Percentiles rank a stretch among this genome's conserved stretches.
phyloP scores from a whole-genome alignment of 2,888 invertebrate genomes.

The Agrotis clavis region DNA sequence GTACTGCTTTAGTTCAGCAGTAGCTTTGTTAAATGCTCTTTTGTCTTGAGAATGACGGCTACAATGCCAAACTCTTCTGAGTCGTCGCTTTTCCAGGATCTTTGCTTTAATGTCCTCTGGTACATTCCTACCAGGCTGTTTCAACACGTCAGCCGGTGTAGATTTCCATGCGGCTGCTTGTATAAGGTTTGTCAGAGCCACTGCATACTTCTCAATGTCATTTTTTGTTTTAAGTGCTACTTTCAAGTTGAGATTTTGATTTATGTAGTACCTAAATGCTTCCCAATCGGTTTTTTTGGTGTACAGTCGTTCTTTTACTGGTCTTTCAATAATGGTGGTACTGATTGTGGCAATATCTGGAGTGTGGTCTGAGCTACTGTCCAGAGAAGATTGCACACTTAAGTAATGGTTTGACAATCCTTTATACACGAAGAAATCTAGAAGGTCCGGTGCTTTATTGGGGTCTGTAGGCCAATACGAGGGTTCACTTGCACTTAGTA shows the following conservation, averaged over 20 bases:
- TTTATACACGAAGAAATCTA: too few species aligned
- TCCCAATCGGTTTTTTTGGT: slow-evolving; percentile 2
- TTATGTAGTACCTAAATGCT: not conserved
- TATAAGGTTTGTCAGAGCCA: not conserved
- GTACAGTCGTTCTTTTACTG: not conserved
- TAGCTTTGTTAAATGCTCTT: not conserved
- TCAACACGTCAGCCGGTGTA: too few species aligned
- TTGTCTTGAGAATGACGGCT: not conserved
- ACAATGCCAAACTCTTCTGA: too few species aligned
- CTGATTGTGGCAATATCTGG: too few species aligned
- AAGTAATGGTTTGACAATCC: too few species aligned
- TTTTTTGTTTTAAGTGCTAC: not conserved
- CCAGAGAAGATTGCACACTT: too few species aligned
- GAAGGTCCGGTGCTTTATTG: slow-evolving; percentile 19
- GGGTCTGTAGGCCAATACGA: slow-evolving; percentile 18
- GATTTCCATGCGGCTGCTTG: not conserved
- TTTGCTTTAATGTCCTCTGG: too few species aligned
- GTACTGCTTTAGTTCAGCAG: not conserved
- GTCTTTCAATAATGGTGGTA: not conserved
- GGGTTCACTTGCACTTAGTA: slow-evolving; percentile 5
- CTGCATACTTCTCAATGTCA: not conserved
- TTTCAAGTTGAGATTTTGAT: not conserved
- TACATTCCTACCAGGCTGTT: too few species aligned
- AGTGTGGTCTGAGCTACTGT: not conserved
- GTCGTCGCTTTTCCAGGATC: too few species aligned